Percentiles rank a stretch among this genome's conserved stretches.
phyloP scores from a whole-genome alignment of 2,113 vertebrate genomes.

The Eudyptes chrysolophus region DNA sequence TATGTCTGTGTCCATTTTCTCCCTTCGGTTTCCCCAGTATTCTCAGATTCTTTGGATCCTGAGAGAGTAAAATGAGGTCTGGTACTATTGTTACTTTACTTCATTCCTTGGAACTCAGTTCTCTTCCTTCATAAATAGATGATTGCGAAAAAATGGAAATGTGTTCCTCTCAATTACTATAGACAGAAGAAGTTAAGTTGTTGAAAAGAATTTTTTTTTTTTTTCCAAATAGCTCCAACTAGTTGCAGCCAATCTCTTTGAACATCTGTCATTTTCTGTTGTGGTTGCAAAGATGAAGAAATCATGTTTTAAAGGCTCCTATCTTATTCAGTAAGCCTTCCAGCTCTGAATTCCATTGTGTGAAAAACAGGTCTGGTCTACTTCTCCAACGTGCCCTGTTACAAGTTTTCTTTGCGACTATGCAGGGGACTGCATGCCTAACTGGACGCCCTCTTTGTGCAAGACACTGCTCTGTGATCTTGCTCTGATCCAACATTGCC shows the following conservation, averaged over 20 bases:
- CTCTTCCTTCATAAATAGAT: not conserved
- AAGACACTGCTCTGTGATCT: not conserved
- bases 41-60: not conserved
- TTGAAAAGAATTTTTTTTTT: not conserved
- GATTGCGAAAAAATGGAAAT: not conserved
- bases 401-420: not conserved
- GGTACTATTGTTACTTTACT: not conserved
- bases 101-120: not conserved
- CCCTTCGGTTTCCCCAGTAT: not conserved
- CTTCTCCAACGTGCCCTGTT: not conserved
- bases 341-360: not conserved
- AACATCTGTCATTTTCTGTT: not conserved
- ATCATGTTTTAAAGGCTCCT: not conserved
- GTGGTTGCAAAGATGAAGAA: not conserved
- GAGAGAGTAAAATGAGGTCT: not conserved
- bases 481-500: not conserved
- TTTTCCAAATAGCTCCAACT: not conserved
- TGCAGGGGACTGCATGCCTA: not conserved
- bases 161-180: not conserved
- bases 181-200: not conserved
- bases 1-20: not conserved
- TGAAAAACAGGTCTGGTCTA: not conserved
- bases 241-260: not conserved
- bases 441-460: not conserved
- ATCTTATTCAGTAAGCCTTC: not conserved